Evolutionary conservation across 2,888 invertebrate species (phyloP).

Genomic region (Torymus texanus): DNA sequence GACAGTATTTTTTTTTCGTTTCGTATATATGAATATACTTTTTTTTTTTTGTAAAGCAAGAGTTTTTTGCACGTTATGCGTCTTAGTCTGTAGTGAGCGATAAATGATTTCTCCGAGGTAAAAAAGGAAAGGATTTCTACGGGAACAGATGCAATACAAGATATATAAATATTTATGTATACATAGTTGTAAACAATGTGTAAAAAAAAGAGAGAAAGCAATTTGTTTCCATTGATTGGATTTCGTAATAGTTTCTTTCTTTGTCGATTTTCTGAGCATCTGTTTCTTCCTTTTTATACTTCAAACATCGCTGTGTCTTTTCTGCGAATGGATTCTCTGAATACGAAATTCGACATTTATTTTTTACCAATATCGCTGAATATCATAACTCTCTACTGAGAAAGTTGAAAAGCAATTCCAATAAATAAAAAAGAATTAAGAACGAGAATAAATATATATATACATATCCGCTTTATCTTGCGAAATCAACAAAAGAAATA

Average conservation of each 20-base stretch:
- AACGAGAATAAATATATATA: constrained; percentile 18
- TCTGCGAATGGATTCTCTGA: constrained; percentile 47
- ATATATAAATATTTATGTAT: constrained; percentile 17
- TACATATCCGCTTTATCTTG: constrained; percentile 53
- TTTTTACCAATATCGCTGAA: constrained; percentile 33
- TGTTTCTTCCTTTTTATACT: constrained; percentile 55
- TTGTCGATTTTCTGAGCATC: constrained; percentile 41
- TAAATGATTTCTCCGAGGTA: constrained; percentile 51
- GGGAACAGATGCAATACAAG: constrained; percentile 56
- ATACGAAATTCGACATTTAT: constrained; percentile 32
- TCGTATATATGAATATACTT: constrained; percentile 50
- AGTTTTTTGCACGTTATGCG: constrained; percentile 49
- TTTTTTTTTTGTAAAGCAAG: constrained; percentile 50
- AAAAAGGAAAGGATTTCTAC: constrained; percentile 53
- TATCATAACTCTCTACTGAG: constrained; percentile 15
- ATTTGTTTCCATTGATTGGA: constrained; percentile 15
- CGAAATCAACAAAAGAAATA: constrained; percentile 3
- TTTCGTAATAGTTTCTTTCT: constrained; percentile 18
- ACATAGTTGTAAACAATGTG: constrained; percentile 33
- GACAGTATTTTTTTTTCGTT: constrained; percentile 56
- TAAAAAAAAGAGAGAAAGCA: neutral
- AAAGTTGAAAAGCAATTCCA: constrained; percentile 46
- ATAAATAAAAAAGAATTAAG: constrained; percentile 26
- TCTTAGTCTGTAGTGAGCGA: constrained; percentile 54
- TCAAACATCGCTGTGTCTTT: constrained; percentile 52